Evolutionary conservation across 1,140 invertebrate species (phyloP), one percentile per base, ranked within the genome.

Genomic region (Drosophila chauvacae): DNA sequence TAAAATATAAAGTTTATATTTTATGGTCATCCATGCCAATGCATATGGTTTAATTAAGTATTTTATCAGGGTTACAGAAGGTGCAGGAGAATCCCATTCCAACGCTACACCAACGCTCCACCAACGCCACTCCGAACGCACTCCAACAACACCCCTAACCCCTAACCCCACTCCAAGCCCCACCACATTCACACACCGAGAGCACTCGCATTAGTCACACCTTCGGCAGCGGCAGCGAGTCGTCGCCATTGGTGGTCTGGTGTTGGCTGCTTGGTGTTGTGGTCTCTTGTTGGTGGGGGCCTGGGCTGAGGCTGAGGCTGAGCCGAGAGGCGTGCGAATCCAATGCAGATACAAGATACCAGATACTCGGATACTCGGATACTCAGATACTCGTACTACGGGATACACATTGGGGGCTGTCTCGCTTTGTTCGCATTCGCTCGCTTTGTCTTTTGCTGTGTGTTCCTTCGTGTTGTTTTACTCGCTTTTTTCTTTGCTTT

Each of bases 391-490:
- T 72, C 68, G 55, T 73, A 72, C 70, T 72, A 71, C 58, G 69
- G 71, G 66, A 72, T 72, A 72, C 66, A 72, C 69, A 42, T 59
- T 72, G 69, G 70, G 69, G 69, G 66, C 68, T 30, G 69, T 59
- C 37, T 68, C 33, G 33, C 33, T 71, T 72, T 70, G 68, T 68
- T 53, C 28, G 61, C 39, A 7, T 44, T 55, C 35, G 66, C 62
- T 70, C 63, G 68, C 64, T 45, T 42, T 37, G 41, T 28, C 20
- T 59, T 26, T 59, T 26, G 66, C 62, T 26, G 48, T 58, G 56
- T 56, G 30, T 56, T 39, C 66, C 37, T 71, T 48, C 37, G 37
- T 30, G 35, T 60, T 33, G 62, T 57, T 58, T 51, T 51, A 33
- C 59, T 37, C 16, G n/a, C 9, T 33, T 64, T 44, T 63, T 45